Evolutionary conservation across 2,888 invertebrate genomes (phyloP).

Genomic region (Cryptops parisi): DNA sequence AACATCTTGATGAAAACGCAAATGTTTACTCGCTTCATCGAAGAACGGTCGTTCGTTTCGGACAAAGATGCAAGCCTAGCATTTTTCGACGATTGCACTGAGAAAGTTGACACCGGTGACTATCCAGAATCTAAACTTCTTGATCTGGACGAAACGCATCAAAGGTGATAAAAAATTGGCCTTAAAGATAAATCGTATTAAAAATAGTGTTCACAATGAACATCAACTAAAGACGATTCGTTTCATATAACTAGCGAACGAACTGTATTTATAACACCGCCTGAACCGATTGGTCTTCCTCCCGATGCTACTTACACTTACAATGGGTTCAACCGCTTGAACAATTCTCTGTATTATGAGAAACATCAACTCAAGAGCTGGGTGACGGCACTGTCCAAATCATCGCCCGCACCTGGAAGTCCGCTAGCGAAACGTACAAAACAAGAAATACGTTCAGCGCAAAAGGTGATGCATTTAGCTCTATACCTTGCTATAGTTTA

Average conservation of each 20-base stretch:
- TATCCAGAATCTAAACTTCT: constrained; percentile 44
- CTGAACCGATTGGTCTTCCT: constrained; percentile 48
- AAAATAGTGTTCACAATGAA: neutral
- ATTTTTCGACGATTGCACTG: constrained; percentile 95
- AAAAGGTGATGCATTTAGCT: constrained; percentile 52
- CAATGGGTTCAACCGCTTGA: constrained; percentile 30
- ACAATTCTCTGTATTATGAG: constrained; percentile 33
- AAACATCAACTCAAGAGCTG: constrained; percentile 24
- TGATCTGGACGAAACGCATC: constrained; percentile 57
- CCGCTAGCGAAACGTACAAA: constrained; percentile 88
- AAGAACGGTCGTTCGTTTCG: constrained; percentile 96
- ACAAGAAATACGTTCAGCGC: constrained; percentile 85
- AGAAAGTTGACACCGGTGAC: constrained; percentile 39
- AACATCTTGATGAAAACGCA: constrained; percentile 79
- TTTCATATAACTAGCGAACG: constrained; percentile 58
- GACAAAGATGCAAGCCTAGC: constrained; percentile 90
- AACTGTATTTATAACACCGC: constrained; percentile 88
- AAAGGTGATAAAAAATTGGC: constrained; percentile 24
- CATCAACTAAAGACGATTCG: constrained; percentile 1
- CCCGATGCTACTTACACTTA: constrained; percentile 29
- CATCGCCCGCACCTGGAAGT: constrained; percentile 53
- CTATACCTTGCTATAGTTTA: too few relatives aligned
- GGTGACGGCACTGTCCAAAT: constrained; percentile 23
- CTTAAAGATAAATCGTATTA: neutral
- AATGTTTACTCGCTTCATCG: constrained; percentile 96